Evolutionary conservation across 2,888 invertebrate genomes (phyloP).

Genomic region (Torymus tubicola): DNA sequence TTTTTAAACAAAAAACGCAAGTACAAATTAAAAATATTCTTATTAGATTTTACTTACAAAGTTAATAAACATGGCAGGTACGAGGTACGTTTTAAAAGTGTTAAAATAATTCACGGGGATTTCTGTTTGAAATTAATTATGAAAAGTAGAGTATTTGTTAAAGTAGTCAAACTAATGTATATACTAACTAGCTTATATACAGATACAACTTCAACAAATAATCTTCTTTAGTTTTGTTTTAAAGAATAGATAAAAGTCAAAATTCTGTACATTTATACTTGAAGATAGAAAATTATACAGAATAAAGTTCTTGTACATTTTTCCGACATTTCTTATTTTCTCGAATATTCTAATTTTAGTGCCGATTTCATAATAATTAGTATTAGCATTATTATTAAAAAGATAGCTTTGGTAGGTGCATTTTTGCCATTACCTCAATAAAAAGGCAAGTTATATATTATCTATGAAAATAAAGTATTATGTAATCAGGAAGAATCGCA

Average conservation of each 20-base stretch:
- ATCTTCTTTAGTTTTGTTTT: constrained; percentile 16
- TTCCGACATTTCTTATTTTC: constrained; percentile 3
- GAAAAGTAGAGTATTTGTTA: constrained; percentile 26
- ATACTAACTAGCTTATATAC: constrained; percentile 43
- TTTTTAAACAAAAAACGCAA: background rate
- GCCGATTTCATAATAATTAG: constrained; percentile 7
- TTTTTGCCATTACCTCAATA: constrained; percentile 23
- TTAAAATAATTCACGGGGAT: background rate
- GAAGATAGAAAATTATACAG: constrained; percentile 29
- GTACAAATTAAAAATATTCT: background rate
- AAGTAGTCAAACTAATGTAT: constrained; percentile 22
- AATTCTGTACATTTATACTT: constrained; percentile 13
- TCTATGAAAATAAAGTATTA: constrained; percentile 24
- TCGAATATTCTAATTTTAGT: constrained; percentile 20
- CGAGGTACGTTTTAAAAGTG: background rate
- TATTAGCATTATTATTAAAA: constrained; percentile 17
- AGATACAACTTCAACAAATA: constrained; percentile 47
- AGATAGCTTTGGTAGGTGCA: constrained; percentile 43
- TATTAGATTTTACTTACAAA: constrained; percentile 12
- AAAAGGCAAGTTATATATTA: constrained; percentile 10
- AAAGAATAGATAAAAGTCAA: background rate
- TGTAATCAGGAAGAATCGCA: constrained; percentile 46
- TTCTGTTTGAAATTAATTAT: background rate
- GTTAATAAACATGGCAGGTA: constrained; percentile 17
- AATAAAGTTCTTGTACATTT: constrained; percentile 29